phyloP scores from a whole-genome alignment of 2,888 invertebrate genomes.

The Yponomeuta cagnagella region DNA sequence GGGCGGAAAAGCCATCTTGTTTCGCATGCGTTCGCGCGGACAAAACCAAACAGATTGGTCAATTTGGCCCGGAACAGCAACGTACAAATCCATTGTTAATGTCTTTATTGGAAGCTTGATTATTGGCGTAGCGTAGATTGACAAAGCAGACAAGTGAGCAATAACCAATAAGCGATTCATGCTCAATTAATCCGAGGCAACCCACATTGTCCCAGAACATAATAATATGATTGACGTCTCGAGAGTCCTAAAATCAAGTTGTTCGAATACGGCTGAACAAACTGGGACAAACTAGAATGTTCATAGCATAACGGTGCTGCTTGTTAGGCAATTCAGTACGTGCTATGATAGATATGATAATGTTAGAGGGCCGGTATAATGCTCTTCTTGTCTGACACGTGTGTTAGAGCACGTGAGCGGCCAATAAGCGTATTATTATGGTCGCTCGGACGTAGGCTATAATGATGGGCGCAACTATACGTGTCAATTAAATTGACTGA shows the following conservation, averaged over 20 bases:
- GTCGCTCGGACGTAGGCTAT: neutral
- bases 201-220: neutral
- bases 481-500: conserved; percentile 1
- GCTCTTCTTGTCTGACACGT: conserved; percentile 38
- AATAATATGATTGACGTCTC: conserved; percentile 3
- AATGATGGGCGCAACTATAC: neutral
- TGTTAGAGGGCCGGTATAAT: conserved; percentile 30
- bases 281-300: conserved; percentile 45
- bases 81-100: conserved; percentile 8
- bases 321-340: conserved; percentile 48
- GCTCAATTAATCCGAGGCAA: conserved; percentile 3
- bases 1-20: conserved; percentile 14
- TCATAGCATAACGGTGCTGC: conserved; percentile 37
- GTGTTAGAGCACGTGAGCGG: conserved; percentile 32
- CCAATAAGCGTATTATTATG: conserved; percentile 12
- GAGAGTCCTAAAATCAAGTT: neutral
- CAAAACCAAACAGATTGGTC: conserved; percentile 10
- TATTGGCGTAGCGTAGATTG: neutral
- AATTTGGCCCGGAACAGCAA: conserved; percentile 16
- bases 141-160: neutral
- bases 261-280: conserved; percentile 23
- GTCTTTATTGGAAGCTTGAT: conserved; percentile 1
- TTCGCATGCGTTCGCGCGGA: neutral
- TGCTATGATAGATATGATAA: conserved; percentile 48
- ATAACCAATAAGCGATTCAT: conserved; percentile 2